Evolutionary conservation across 2,797 vertebrate genomes (phyloP), one percentile per base, ranked within the genome.

Genomic region (Perodicticus potto): DNA sequence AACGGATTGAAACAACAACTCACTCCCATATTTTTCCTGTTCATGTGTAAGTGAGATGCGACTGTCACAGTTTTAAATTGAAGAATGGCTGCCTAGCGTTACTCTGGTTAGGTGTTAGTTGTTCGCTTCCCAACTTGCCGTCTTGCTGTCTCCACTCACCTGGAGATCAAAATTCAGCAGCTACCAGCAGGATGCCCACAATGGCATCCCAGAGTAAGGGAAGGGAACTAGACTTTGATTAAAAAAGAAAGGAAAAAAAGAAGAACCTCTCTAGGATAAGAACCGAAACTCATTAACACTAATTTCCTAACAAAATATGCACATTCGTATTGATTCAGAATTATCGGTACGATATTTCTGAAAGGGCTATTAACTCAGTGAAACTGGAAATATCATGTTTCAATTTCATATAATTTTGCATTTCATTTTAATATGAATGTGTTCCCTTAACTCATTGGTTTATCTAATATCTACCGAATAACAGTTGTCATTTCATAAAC

Each of bases 391-490:
- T 69, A 77, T 1, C 8, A 67, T 67, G 29, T 77, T 86, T 61
- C 81, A 34, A 94, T 45, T 96, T 92, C 32, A 59, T 17, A 72
- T 49, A 34, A 81, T 67, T 69, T 80, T 93, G 12, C 11, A 74
- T 94, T 97, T 92, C 14, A 78, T 95, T 93, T 95, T 92, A 49
- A 81, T 40, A 22, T 69, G 84, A 93, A 84, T 84, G 84, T 86
- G 1, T 40, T 81, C 55, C 65, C 22, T 34, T 59, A 87, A 81
- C 63, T 49, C 20, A 43, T 19, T 86, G 5, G 1, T 67, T 88
- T 94, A 19, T 53, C 61, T 85, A 45, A 67, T 67, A 93, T 6
- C 27, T 94, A 53, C 63, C 91, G 70, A 76, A 88, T 37, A 94
- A 95, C 55, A 7, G 13, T 5, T 49, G 45, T 27, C 49, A 49